Conservation (phyloP, 2,888 invertebrate species). For the Blastobasis adustella region DNA sequence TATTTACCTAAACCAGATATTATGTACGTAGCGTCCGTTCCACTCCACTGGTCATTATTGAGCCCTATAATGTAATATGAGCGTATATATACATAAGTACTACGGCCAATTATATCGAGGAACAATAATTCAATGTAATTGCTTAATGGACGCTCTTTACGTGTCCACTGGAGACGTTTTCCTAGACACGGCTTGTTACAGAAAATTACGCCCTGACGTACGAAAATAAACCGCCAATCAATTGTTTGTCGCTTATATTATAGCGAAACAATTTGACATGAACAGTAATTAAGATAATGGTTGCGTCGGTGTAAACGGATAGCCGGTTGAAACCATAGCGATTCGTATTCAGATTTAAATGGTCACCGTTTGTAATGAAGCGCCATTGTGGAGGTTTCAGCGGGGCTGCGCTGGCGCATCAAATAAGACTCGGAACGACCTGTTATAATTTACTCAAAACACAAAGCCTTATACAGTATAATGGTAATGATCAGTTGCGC, state of each 20-base stretch:
- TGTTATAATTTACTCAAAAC: slow-evolving; percentile 75
- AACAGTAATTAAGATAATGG: slow-evolving; percentile 36
- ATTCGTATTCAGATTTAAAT: slow-evolving; percentile 44
- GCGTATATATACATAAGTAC: slow-evolving; percentile 15
- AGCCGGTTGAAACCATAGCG: slow-evolving; percentile 36
- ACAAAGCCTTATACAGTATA: slow-evolving; percentile 71
- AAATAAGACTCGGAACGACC: slow-evolving; percentile 58
- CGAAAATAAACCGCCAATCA: slow-evolving; percentile 34
- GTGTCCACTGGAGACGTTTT: slow-evolving; percentile 37
- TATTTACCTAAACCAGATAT: slow-evolving; percentile 34
- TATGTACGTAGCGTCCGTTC: slow-evolving; percentile 18
- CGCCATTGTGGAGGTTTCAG: slow-evolving; percentile 41
- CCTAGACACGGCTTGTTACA: slow-evolving; percentile 33
- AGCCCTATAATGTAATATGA: slow-evolving; percentile 36
- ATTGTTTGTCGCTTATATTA: slow-evolving; percentile 27
- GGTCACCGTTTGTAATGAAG: slow-evolving; percentile 69
- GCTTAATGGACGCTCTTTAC: slow-evolving; percentile 49
- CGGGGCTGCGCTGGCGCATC: slow-evolving; percentile 45
- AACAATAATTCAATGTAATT: slow-evolving; percentile 56
- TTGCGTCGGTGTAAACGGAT: slow-evolving; percentile 1
- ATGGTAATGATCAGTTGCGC: slow-evolving; percentile 71
- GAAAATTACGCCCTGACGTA: slow-evolving; percentile 35
- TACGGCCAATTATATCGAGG: slow-evolving; percentile 42
- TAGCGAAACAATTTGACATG: slow-evolving; percentile 25
- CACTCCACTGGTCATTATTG: slow-evolving; percentile 27